Base-by-base conservation (phyloP, 2,113 vertebrate species). In the Corythornis cristatus region DNA sequence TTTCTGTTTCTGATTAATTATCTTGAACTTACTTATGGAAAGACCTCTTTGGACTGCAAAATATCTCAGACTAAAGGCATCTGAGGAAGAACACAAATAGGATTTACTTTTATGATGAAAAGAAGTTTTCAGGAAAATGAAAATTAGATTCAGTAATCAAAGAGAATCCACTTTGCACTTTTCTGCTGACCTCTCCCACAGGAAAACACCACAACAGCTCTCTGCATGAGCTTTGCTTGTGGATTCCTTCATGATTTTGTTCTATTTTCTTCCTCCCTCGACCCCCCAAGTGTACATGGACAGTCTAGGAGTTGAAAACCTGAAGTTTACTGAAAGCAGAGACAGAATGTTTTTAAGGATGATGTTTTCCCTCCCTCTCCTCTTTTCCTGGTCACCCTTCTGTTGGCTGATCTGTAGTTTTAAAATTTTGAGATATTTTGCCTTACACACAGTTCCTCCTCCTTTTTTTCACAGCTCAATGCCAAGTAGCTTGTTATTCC, bases 31-130 rank as follows among this genome's bases (percentile, higher is more conserved):
- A 65, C 50, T 78, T 66, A 88, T 40, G 31, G 17, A 67, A 83
- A 88, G 20, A 5, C 16, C 43, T n/a, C 23, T 75, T 67, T 60
- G 29, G 51, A 81, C 22, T 60, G 31, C 43, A 64, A 88, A 86
- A 77, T 56, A 6, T 94, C 43, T 72, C 22, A 81, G 48, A 26
- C 48, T 89, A 89, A 92, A 88, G 56, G 29, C n/a, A 60, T 74
- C 23, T 65, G 56, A 83, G 23, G 31, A 88, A 57, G 48, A 74
- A 67, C 40, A 83, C 15, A 83, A 85, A 71, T 40, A 88, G 20
- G 23, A 90, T 12, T 51, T 53, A 90, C 12, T 56, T 53, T 18
- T 20, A 51, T 10, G 35, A 68, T 23, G 26, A 26, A 46, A 83
- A 78, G 35, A 67, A 35, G 7, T 37, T 88, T 83, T 85, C 48